Evolutionary conservation across 2,888 invertebrate genomes (phyloP).

Genomic region (Scaptodrosophila latifasciaeformis): DNA sequence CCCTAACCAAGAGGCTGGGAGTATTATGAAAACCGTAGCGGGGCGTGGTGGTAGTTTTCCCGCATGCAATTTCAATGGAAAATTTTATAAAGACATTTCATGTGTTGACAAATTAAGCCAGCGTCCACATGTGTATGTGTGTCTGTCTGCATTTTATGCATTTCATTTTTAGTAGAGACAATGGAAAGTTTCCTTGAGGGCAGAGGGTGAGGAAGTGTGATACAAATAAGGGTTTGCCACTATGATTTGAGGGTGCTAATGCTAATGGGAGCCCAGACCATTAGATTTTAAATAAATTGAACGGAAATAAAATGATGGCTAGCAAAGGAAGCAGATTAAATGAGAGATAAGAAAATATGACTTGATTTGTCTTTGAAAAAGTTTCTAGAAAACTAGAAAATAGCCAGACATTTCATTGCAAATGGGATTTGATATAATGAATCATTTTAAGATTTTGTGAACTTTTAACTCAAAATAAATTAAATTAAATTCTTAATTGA

Average conservation of each 20-base stretch:
- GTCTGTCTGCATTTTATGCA: constrained; percentile 51
- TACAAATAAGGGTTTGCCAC: no score
- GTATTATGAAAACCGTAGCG: background rate
- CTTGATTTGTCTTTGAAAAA: no score
- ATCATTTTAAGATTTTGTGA: no score
- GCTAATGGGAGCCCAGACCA: constrained; percentile 28
- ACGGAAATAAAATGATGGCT: constrained; percentile 26
- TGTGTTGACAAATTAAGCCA: constrained; percentile 30
- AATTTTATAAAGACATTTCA: constrained; percentile 46
- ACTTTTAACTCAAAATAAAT: no score
- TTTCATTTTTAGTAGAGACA: constrained; percentile 37
- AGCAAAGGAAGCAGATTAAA: background rate
- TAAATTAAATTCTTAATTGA: no score
- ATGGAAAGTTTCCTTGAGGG: background rate
- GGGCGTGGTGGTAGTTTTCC: background rate
- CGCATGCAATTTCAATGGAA: background rate
- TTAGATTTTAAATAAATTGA: constrained; percentile 50
- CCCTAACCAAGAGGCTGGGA: constrained; percentile 16
- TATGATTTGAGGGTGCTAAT: constrained; percentile 41
- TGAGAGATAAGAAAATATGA: background rate
- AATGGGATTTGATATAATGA: no score
- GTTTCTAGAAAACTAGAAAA: no score
- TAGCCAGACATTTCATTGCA: no score
- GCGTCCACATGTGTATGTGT: constrained; percentile 4
- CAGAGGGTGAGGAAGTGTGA: constrained; percentile 23